Percentiles rank a stretch among this genome's conserved stretches.
Conservation (phyloP, 2,797 vertebrate genomes). For the Sparidentex hasta region DNA sequence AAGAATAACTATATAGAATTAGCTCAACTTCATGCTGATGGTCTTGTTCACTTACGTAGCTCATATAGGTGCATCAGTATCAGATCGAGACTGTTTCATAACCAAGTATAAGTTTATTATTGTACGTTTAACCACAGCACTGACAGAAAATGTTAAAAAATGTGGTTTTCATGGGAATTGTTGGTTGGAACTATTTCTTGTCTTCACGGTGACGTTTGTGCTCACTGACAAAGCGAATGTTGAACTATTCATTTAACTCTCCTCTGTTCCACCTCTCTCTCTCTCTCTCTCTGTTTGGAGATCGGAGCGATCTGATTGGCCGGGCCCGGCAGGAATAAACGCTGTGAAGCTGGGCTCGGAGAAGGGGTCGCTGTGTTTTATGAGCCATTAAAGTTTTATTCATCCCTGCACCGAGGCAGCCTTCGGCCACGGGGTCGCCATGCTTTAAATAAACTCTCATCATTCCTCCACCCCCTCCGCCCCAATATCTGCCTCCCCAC, state of each 20-base stretch:
- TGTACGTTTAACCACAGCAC: not conserved
- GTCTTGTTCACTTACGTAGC: no score
- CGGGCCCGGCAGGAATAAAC: constrained; percentile 53
- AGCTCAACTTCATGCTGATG: no score
- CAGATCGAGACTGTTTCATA: no score
- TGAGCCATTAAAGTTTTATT: constrained; percentile 99
- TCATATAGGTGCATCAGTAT: no score
- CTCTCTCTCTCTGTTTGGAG: constrained; percentile 50
- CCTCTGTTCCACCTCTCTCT: not conserved
- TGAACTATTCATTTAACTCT: constrained; percentile 21
- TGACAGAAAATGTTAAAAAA: not conserved
- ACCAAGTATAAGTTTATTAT: no score
- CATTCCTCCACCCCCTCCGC: constrained; percentile 85
- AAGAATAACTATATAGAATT: no score
- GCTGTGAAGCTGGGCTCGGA: constrained; percentile 55
- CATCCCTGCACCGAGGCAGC: constrained; percentile 95
- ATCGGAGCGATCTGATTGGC: constrained; percentile 77
- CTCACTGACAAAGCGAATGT: constrained; percentile 2
- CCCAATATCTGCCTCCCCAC: constrained; percentile 64
- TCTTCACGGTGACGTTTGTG: not conserved
- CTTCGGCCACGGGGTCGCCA: constrained; percentile 95
- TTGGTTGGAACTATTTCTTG: not conserved
- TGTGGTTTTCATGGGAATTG: not conserved
- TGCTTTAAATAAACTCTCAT: constrained; percentile 98
- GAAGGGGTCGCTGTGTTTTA: constrained; percentile 95